Percentiles rank a stretch among this genome's conserved stretches.
Conservation (phyloP, 2,113 vertebrate genomes). For the Theropithecus gelada region DNA sequence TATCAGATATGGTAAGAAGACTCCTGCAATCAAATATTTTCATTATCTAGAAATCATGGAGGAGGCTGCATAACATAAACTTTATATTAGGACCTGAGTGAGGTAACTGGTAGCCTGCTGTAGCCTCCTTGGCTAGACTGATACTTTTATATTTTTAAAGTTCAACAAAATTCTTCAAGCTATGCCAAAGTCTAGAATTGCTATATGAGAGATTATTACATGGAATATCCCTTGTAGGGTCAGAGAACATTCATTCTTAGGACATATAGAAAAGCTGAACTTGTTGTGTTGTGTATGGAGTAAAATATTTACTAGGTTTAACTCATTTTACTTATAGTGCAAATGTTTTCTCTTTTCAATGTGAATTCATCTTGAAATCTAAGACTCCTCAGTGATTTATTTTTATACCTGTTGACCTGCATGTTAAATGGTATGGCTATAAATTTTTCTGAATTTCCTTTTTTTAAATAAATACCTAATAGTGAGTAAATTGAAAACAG, state of each 20-base stretch:
- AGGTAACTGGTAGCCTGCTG: background rate
- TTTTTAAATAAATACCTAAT: background rate
- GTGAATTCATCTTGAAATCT: background rate
- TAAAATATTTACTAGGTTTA: background rate
- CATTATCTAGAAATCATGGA: background rate
- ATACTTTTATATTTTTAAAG: background rate
- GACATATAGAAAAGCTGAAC: background rate
- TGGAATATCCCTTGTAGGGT: background rate
- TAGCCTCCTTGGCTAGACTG: background rate
- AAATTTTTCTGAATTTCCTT: background rate
- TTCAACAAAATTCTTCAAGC: slow-evolving; percentile 6
- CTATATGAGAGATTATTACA: background rate
- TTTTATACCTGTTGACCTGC: background rate
- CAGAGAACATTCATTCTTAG: background rate
- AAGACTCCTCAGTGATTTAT: background rate
- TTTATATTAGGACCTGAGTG: background rate
- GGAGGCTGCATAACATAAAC: background rate
- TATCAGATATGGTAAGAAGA: slow-evolving; percentile 54
- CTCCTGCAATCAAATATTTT: background rate
- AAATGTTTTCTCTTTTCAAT: background rate
- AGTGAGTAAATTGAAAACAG: background rate
- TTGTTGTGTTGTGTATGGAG: background rate
- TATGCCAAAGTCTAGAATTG: background rate
- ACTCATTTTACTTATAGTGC: background rate
- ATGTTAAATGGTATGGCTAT: background rate